A percentile compares a stretch with the other conserved stretches of the same genome.
Evolutionary conservation across 37 sponge, comb jelly and placozoan species (phyloP).

Genomic region (Corticium candelabrum): DNA sequence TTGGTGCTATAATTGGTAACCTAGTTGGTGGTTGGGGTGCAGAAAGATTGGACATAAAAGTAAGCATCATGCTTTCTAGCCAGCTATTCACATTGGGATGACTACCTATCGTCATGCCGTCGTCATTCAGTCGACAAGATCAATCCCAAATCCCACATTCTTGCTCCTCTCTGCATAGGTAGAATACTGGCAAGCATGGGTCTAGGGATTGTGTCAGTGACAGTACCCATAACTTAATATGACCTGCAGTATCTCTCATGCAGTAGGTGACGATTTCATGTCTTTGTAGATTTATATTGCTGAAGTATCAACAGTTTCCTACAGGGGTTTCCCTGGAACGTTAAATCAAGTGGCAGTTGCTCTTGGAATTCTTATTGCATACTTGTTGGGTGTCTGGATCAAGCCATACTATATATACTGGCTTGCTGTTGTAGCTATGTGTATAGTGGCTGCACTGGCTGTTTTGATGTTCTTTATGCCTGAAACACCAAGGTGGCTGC

Average conservation of each 20-base stretch:
- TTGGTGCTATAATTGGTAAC: not conserved
- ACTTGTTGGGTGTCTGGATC: slow-evolving; percentile 26
- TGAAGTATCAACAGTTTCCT: slow-evolving; percentile 45
- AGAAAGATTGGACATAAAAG: not conserved
- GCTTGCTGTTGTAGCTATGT: slow-evolving; percentile 33
- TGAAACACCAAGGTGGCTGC: slow-evolving; percentile 72
- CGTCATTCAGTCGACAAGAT: not conserved
- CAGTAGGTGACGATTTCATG: not conserved
- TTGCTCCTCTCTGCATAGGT: not conserved
- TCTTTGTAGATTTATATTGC: slow-evolving; percentile 59
- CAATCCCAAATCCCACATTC: not conserved
- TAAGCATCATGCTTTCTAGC: not conserved
- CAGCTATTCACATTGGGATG: not conserved
- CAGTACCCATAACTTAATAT: not conserved
- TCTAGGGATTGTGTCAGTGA: not conserved
- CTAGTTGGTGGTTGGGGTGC: not conserved
- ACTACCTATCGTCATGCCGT: not conserved
- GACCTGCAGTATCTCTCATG: no score
- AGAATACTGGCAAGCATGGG: not conserved
- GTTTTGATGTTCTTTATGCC: slow-evolving; percentile 37
- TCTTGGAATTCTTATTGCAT: slow-evolving; percentile 46
- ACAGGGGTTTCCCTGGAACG: slow-evolving; percentile 57
- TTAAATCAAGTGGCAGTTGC: slow-evolving; percentile 59
- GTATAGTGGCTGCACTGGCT: slow-evolving; percentile 29
- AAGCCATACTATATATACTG: slow-evolving; percentile 30